These are phyloP conservation scores for Epistrophe grossulariae DNA, from an alignment of 2,888 invertebrate genomes.

Conservation along the genomic window DNA sequence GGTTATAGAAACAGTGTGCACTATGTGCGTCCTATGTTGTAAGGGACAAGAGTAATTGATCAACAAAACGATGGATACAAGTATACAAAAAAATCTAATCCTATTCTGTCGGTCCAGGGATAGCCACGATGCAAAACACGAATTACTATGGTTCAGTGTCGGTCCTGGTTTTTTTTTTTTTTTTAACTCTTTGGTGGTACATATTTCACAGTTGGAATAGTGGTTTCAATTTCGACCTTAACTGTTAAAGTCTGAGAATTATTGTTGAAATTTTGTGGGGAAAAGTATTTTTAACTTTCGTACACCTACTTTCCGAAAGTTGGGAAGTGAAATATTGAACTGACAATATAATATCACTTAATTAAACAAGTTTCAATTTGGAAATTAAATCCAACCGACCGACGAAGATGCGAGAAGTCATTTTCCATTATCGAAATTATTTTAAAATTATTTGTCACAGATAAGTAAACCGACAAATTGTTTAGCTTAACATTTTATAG, in stretches of 20 bases:
- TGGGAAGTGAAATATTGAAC: too few relatives aligned
- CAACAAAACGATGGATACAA: constrained; percentile 27
- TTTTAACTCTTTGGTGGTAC: constrained; percentile 5
- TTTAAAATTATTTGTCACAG: too few relatives aligned
- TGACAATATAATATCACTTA: too few relatives aligned
- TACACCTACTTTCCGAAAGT: too few relatives aligned
- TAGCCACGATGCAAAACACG: constrained; percentile 32
- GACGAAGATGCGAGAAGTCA: too few relatives aligned
- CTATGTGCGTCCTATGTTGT: constrained; percentile 4
- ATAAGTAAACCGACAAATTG: too few relatives aligned
- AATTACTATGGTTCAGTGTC: constrained; percentile 20
- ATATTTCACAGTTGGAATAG: constrained; percentile 12
- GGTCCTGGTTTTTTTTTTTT: constrained; percentile 22
- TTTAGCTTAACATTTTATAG: too few relatives aligned
- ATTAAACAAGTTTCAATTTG: too few relatives aligned
- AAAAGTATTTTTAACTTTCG: too few relatives aligned
- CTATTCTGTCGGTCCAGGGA: constrained; percentile 27
- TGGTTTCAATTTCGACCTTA: constrained; percentile 31
- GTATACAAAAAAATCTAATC: constrained; percentile 26
- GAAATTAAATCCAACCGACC: too few relatives aligned
- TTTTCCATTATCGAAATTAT: too few relatives aligned
- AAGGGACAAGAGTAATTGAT: constrained; percentile 38
- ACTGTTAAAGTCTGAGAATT: not conserved
- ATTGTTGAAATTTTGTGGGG: not conserved
- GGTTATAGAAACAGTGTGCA: not conserved